Evolutionary conservation across 2,888 invertebrate genomes (phyloP).

Genomic region (Cantharis lateralis): DNA sequence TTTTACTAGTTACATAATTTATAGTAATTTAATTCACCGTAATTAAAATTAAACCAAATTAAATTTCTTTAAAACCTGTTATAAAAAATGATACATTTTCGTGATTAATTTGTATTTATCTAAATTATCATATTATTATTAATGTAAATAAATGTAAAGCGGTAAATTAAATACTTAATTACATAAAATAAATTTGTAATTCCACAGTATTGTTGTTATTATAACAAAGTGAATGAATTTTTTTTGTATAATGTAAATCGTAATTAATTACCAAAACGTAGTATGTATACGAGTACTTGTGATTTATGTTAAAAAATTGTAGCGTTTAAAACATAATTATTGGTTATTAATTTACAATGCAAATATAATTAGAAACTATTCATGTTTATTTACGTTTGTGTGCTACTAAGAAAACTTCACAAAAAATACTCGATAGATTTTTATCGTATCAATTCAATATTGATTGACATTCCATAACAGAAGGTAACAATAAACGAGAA

Average conservation of each 20-base stretch:
- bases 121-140: not conserved
- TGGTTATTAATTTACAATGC: not conserved
- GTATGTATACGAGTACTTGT: not conserved
- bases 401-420: not conserved
- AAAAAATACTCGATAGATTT: not conserved
- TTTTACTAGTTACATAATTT: not conserved
- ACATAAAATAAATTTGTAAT: not conserved
- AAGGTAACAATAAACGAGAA: not conserved
- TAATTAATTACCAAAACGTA: not conserved
- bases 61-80: not conserved
- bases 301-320: not conserved
- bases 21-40: not conserved
- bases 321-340: not conserved
- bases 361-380: slow-evolving; percentile 1
- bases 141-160: not conserved
- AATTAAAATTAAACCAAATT: not conserved
- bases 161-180: not conserved
- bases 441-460: not conserved
- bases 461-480: slow-evolving; percentile 1
- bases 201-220: not conserved
- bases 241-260: not conserved
- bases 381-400: not conserved
- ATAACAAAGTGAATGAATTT: not conserved
- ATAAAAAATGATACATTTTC: not conserved
- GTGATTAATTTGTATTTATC: not conserved